Evolutionary conservation across 2,113 vertebrate genomes (phyloP), one percentile per base, ranked within the genome.

Genomic region (Gallinago media): DNA sequence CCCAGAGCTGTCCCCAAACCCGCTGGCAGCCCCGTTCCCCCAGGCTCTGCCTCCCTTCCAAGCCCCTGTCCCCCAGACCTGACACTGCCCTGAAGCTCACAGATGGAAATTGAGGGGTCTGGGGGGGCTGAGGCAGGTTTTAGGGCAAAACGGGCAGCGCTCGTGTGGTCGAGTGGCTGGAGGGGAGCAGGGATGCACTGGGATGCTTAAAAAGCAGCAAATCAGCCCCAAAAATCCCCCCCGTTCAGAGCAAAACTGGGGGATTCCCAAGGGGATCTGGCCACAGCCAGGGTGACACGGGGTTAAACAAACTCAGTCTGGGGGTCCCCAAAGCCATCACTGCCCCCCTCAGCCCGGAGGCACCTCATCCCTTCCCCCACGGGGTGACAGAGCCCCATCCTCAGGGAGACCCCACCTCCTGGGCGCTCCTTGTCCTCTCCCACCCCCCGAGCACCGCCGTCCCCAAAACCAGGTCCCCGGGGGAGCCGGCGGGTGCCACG

Each of bases 281-380:
- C 11, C 36, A 0, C 2, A 0, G 18, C 6, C 10, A 11, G 65
- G 40, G 20, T 1, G 50, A 50, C 17, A 1, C 3, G 1, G 70
- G 19, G 22, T 22, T 25, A 63, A 88, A 63, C 1, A 40, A 76
- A 20, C 15, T 11, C 1, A 1, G 0, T 2, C 38, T 3, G 29
- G 31, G 40, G 15, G 3, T 52, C 46, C 65, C 46, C 20, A 15
- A 27, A 19, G 26, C 11, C 0, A 19, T 1, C 49, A 10, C 54
- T 13, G 61, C 8, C 8, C 9, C 27, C 12, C 16, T 38, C 38
- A 38, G 38, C 38, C 38, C 12, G 38, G 38, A 38, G 72, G 3
- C 67, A 68, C 18, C 55, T 32, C 5, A 23, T 46, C 32, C 6
- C 79, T 29, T 7, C 46, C 31, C 22, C 11, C 0, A 0, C 2